Conservation (phyloP, 2,888 invertebrate genomes). For the Drosophila atripex region DNA sequence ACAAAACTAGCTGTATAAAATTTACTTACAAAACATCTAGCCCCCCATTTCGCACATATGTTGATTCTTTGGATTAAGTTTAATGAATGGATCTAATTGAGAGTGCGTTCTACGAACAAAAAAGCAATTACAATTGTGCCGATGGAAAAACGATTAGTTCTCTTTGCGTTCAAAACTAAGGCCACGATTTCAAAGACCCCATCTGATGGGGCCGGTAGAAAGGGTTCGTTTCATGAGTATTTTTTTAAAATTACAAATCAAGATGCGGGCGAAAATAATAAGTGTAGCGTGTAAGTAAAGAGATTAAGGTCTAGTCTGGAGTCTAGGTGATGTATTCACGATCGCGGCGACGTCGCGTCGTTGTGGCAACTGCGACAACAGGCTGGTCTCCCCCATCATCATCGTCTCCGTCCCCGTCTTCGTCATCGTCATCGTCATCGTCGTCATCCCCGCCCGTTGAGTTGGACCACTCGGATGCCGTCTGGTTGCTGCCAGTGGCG, state of each 20-base stretch:
- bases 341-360: conserved; percentile 59
- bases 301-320: conserved; percentile 17
- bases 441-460: conserved; percentile 72
- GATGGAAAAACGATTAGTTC: conserved; percentile 47
- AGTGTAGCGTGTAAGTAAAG: conserved; percentile 16
- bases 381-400: conserved; percentile 46
- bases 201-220: conserved; percentile 61
- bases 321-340: conserved; percentile 80
- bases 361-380: conserved; percentile 55
- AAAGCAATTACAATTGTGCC: conserved; percentile 9
- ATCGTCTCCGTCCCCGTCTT: conserved; percentile 47
- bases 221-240: conserved; percentile 58
- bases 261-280: conserved; percentile 19
- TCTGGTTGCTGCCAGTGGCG: conserved; percentile 73
- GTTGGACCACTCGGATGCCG: conserved; percentile 78
- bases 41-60: conserved; percentile 19
- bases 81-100: conserved; percentile 12
- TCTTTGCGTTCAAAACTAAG: conserved; percentile 59
- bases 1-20: conserved; percentile 28
- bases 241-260: conserved; percentile 36
- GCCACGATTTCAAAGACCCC: conserved; percentile 59
- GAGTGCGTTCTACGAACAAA: neutral
- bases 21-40: conserved; percentile 25
- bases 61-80: conserved; percentile 60
- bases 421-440: conserved; percentile 43